Conservation (phyloP, 2,888 invertebrate genomes). For the Apamea anceps region DNA sequence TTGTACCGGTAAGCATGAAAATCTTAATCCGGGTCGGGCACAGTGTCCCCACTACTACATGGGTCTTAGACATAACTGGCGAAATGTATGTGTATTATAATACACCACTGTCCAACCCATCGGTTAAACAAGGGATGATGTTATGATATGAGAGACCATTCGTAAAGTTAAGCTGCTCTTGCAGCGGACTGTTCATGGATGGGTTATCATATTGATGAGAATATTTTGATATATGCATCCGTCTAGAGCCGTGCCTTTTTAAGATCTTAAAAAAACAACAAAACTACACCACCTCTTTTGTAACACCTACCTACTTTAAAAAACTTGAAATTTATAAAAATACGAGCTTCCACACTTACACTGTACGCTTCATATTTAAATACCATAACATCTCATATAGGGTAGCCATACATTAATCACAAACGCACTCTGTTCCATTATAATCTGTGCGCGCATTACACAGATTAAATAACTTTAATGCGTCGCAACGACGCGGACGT, state of each 20-base stretch:
- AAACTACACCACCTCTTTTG: neutral
- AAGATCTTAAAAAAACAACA: too few relatives aligned
- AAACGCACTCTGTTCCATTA: neutral
- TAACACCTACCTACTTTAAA: neutral
- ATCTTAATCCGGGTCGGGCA: neutral
- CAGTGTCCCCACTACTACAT: too few relatives aligned
- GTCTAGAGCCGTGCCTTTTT: too few relatives aligned
- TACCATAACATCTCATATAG: neutral
- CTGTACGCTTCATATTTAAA: neutral
- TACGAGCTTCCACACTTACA: neutral
- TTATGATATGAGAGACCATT: too few relatives aligned
- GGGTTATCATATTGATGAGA: neutral
- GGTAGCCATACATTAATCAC: slow-evolving; percentile 11
- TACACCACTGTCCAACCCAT: too few relatives aligned
- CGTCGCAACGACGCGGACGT: neutral
- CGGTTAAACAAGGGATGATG: too few relatives aligned
- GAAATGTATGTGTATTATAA: too few relatives aligned
- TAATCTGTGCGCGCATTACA: slow-evolving; percentile 40
- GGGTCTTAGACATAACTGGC: too few relatives aligned
- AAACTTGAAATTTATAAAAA: neutral
- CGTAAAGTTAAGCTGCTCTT: neutral
- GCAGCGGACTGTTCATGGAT: neutral
- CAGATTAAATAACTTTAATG: slow-evolving; percentile 53
- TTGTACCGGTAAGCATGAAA: too few relatives aligned
- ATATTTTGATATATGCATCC: too few relatives aligned